Base-by-base conservation (phyloP, 2,888 invertebrate genomes). In the Gnatocerus cornutus region DNA sequence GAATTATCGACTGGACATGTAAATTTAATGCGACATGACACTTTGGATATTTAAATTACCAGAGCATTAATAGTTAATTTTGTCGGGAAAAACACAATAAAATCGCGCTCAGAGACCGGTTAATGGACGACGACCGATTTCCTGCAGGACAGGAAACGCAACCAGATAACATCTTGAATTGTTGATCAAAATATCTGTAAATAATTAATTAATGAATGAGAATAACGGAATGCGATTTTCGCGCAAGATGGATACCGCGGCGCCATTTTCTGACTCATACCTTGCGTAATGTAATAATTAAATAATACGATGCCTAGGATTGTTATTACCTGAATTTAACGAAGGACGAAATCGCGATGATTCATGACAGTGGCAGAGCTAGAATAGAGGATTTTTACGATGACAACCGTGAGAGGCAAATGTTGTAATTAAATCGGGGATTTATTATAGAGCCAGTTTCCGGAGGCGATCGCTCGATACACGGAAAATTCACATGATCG, bases 111-210 rank as follows among this genome's bases (percentile, higher is more conserved):
- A 10, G 56, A 6, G 39, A 58, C 30, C 43, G 48, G 33, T 62
- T 71, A 72, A 74, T 68, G 73, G 68, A 71, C 53, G 73, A 75
- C 76, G 75, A 73, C 71, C 76, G 80, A 80, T 80, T 80, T 81
- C 79, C 81, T 77, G 76, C 77, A 69, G 67, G 76, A 78, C 81
- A 77, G 80, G 79, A 81, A 81, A 79, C 76, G 73, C 68, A 72
- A 66, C 70, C 66, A 73, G 79, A 80, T 81, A 78, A 66, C 72
- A 79, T 79, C 79, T 73, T 71, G 76, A 74, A 76, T 72, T 72
- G 76, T 74, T 72, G 77, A 76, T 76, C 73, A 73, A 77, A 78
- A 77, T 75, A 76, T 76, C 52, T 27, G 43, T 59, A 16, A 59
- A 59, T 59, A 59, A 46, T 59, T 59, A 59, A 59, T 59, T 59